phyloP scores from a whole-genome alignment of 2,113 vertebrate genomes.

The Myrmecobius fasciatus region DNA sequence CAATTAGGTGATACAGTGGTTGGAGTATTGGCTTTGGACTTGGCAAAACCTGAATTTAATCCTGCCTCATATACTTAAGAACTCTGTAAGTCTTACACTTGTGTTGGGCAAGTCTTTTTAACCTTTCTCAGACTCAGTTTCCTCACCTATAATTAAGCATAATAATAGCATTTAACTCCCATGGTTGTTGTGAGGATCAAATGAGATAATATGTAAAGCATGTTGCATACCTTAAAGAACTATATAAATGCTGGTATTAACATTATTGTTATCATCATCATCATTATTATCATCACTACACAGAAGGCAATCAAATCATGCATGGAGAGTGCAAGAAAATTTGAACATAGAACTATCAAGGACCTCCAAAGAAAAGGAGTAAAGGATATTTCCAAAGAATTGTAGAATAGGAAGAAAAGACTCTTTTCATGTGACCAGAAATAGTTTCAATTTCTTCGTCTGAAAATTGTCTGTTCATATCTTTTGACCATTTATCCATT shows the following conservation, averaged over 20 bases:
- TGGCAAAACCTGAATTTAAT: neutral
- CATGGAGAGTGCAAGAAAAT: neutral
- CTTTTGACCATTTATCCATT: too few species aligned
- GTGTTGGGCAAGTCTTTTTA: neutral
- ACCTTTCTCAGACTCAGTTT: neutral
- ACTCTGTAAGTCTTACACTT: neutral
- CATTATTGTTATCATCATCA: too few species aligned
- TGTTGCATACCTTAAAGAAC: neutral
- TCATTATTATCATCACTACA: neutral
- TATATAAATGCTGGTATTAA: neutral
- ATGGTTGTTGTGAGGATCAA: neutral
- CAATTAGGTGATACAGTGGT: neutral
- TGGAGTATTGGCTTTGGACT: neutral
- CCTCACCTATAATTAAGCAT: neutral
- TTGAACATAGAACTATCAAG: neutral
- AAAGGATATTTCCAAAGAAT: neutral
- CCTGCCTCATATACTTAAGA: neutral
- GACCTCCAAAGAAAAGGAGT: neutral
- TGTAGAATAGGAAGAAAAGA: neutral
- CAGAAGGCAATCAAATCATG: neutral
- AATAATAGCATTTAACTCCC: neutral
- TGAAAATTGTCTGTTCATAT: too few species aligned
- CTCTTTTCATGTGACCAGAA: too few species aligned
- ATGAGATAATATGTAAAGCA: neutral
- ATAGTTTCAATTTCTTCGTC: too few species aligned